Conservation (phyloP, 2,797 vertebrate species). For the Platalea minor region DNA sequence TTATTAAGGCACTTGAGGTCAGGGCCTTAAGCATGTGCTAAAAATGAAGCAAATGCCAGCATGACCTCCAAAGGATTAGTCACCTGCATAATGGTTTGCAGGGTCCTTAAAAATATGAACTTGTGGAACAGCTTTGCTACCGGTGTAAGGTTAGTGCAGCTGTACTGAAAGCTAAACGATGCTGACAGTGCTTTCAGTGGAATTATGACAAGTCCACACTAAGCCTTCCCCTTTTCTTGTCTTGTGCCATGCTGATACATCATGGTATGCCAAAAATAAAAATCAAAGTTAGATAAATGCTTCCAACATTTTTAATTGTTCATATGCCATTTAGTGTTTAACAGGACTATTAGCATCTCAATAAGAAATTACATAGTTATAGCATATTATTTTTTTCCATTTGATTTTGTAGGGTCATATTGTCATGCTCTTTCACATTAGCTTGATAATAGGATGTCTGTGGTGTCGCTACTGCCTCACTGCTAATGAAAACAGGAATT, state of each 20-base stretch:
- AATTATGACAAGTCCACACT: background rate
- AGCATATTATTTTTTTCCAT: background rate
- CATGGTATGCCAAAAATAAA: background rate
- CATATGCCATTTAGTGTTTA: background rate
- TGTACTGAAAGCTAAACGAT: background rate
- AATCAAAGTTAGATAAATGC: background rate
- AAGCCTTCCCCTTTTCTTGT: background rate
- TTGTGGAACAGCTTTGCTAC: background rate
- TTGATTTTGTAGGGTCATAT: background rate
- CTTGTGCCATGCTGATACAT: background rate
- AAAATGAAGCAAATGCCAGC: constrained; percentile 33
- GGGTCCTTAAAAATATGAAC: background rate
- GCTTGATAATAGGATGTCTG: background rate
- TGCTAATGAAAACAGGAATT: background rate
- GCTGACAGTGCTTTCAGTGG: background rate
- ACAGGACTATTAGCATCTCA: background rate
- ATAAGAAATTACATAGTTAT: background rate
- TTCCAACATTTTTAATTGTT: background rate
- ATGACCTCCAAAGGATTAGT: constrained; percentile 15
- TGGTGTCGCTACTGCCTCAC: background rate
- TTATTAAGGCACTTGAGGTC: constrained; percentile 53
- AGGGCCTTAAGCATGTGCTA: constrained; percentile 38
- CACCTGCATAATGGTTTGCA: background rate
- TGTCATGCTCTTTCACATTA: background rate
- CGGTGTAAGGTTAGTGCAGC: background rate